phyloP scores from a whole-genome alignment of 2,113 vertebrate genomes.

The Eleginops maclovinus region DNA sequence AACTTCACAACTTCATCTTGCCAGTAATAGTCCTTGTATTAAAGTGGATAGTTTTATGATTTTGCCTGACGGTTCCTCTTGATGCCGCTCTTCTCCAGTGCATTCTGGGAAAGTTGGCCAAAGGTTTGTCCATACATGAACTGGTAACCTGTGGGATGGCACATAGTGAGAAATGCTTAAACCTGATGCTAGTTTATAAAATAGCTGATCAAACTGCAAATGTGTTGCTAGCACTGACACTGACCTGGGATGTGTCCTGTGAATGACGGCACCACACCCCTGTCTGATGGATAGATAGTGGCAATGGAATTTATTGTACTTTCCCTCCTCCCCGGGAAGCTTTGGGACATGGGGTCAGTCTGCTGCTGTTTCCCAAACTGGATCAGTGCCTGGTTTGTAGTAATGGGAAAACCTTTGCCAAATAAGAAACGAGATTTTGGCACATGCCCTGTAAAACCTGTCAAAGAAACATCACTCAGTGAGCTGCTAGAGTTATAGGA shows the following conservation, averaged over 20 bases:
- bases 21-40: slow-evolving; percentile 7
- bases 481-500: not conserved
- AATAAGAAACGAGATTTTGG: slow-evolving; percentile 77
- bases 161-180: slow-evolving; percentile 25
- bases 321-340: not conserved
- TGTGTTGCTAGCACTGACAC: slow-evolving; percentile 2
- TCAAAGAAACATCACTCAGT: not conserved
- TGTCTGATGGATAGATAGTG: slow-evolving; percentile 68
- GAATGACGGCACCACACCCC: slow-evolving; percentile 82
- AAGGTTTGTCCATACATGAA: slow-evolving; percentile 85
- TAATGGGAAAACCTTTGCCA: slow-evolving; percentile 77
- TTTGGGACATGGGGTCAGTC: not conserved
- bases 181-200: not conserved
- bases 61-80: slow-evolving; percentile 61
- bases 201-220: not conserved
- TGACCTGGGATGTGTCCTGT: slow-evolving; percentile 87
- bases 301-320: slow-evolving; percentile 36
- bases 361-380: slow-evolving; percentile 78
- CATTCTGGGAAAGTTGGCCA: slow-evolving; percentile 80
- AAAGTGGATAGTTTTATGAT: not conserved
- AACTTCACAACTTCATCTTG: not conserved
- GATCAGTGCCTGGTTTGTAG: slow-evolving; percentile 77
- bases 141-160: slow-evolving; percentile 74
- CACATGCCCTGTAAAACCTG: slow-evolving; percentile 85
- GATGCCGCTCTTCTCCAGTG: slow-evolving; percentile 69